Conservation (phyloP, 2,113 vertebrate genomes). For the Syngnathoides biaculeatus region DNA sequence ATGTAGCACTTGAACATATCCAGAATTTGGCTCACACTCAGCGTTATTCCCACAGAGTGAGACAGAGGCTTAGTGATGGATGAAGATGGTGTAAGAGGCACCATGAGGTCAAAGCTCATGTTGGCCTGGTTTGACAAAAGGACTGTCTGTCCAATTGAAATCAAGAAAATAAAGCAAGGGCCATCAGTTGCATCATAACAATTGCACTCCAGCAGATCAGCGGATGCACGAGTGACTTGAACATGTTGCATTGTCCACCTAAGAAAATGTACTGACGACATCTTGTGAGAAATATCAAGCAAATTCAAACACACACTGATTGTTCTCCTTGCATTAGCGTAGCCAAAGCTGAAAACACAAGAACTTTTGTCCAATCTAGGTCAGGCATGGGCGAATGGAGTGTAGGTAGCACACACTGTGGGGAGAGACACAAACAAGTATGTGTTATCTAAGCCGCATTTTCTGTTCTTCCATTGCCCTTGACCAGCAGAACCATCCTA, state of each 20-base stretch:
- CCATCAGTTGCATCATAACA: neutral
- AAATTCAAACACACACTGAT: conserved; percentile 52
- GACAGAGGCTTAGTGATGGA: conserved; percentile 22
- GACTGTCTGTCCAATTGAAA: conserved; percentile 14
- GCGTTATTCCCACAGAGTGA: conserved; percentile 18
- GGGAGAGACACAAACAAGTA: conserved; percentile 15
- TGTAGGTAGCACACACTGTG: conserved; percentile 68
- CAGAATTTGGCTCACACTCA: neutral
- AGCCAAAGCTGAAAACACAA: conserved; percentile 62
- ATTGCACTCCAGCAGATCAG: conserved; percentile 22
- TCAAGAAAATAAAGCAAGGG: neutral
- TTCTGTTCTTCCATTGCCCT: conserved; percentile 21
- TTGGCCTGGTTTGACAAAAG: conserved; percentile 7
- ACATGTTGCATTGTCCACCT: conserved; percentile 10
- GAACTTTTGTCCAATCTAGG: conserved; percentile 72
- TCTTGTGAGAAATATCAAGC: conserved; percentile 29
- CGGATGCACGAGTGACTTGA: conserved; percentile 8
- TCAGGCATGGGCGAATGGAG: conserved; percentile 69
- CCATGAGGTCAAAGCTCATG: conserved; percentile 31
- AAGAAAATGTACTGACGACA: neutral
- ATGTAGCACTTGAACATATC: conserved; percentile 1
- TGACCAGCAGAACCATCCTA: conserved; percentile 14
- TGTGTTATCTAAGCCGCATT: conserved; percentile 50
- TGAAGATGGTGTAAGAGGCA: conserved; percentile 21
- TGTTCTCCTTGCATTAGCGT: conserved; percentile 54